Evolutionary conservation across 2,888 invertebrate genomes (phyloP), one percentile per base, ranked within the genome.

Genomic region (Drosophila stalkeri): DNA sequence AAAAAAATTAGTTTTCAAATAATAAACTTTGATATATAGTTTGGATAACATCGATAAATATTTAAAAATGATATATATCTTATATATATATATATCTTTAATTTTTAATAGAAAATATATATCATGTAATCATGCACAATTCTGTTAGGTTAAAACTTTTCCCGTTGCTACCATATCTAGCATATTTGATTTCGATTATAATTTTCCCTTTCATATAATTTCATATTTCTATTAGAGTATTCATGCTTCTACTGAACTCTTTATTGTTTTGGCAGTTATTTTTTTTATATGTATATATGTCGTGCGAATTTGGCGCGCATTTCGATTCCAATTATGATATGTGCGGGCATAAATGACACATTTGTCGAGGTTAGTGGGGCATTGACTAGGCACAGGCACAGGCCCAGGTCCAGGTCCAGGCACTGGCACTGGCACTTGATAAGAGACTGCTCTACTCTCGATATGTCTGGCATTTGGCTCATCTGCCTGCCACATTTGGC

Each of bases 241-340:
- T 35, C 0, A n/a, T 27, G 9, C 7, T n/a, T 41, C 33, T 3
- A 7, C 14, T 12, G 12, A 7, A 20, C 20, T 35, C 5, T 27
- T 12, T 7, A 8, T 41, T 46, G 6, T 18, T 65, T 31, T 31
- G 52, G 23, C 27, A 39, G 18, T 31, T 41, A 31, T 16, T 12
- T 75, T 74, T 75, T 75, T 27, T 27, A 1, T 75, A 67, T 75
- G 75, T 23, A 67, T 75, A 71, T 23, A 35, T 63, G 66, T 20
- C 27, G 37, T 62, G 64, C 56, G 43, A 67, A 64, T 67, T 78
- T 89, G 57, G 87, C 71, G 85, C 87, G 89, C 88, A 72, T 75
- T 86, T 89, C 88, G 75, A 87, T 89, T 89, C 64, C 68, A 78
- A 82, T 70, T 77, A 54, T 88, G 80, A 82, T 82, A 84, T 64